These are phyloP conservation scores for Tapera naevia DNA, from an alignment of 2,797 vertebrate species.

Conservation along the genomic window DNA sequence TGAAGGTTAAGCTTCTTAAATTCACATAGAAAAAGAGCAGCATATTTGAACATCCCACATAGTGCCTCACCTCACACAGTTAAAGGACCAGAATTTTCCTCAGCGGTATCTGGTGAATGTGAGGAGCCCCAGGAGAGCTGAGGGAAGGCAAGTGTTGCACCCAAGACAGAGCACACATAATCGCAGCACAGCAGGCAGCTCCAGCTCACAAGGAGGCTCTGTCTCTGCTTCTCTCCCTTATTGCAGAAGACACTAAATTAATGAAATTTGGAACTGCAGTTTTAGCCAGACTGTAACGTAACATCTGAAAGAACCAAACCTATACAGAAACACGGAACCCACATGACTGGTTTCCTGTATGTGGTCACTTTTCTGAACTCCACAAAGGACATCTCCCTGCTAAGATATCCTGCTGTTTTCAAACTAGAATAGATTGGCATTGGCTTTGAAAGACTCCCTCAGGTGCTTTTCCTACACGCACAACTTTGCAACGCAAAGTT, in stretches of 20 bases:
- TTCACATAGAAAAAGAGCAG: neutral
- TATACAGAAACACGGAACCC: neutral
- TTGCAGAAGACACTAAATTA: neutral
- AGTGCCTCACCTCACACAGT: neutral
- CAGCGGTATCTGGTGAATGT: fast-evolving
- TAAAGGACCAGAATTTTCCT: neutral
- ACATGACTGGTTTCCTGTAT: neutral
- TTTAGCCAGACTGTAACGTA: neutral
- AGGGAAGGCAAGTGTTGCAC: neutral
- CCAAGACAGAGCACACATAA: fast-evolving
- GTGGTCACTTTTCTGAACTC: neutral
- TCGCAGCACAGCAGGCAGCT: neutral
- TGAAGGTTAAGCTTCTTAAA: neutral
- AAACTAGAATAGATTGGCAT: neutral
- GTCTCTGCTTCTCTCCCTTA: neutral
- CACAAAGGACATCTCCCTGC: neutral
- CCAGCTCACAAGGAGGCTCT: neutral
- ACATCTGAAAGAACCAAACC: neutral
- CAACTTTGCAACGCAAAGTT: neutral
- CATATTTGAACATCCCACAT: neutral
- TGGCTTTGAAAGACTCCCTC: neutral
- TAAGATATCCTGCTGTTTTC: neutral
- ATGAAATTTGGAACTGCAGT: neutral
- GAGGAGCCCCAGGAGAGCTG: neutral
- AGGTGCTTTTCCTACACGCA: neutral